Evolutionary conservation across 2,888 invertebrate genomes (phyloP), one percentile per base, ranked within the genome.

Genomic region (Catocala fraxini): DNA sequence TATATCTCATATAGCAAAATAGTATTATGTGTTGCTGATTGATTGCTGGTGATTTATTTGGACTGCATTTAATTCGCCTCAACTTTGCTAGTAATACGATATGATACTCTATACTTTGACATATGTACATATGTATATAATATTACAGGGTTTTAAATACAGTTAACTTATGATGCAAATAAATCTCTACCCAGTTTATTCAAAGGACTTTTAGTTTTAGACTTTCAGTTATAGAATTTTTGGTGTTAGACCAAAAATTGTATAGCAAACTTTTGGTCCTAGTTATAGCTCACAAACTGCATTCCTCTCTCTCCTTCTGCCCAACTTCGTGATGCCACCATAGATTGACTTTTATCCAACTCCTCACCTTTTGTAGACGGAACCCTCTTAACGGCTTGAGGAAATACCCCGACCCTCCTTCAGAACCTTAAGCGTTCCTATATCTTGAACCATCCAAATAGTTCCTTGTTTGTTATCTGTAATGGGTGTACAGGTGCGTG

Each of bases 401-500:
- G n/a, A 70, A 65, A 70, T 67, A 76, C 61, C 58, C 10, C 54
- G 25, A 73, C 74, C 77, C 47, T 49, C 34, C 43, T 48, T 62
- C 39, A 46, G 11, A 42, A 62, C 57, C 49, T 56, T 61, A 61
- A 76, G 57, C 63, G 60, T 49, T 56, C 56, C 54, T 68, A 59
- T 68, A 75, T 63, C 53, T 65, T 53, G 35, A 47, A 73, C 39
- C 55, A 70, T 73, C 63, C 73, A 54, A 60, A 67, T 77, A 74
- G 77, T 70, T 60, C 52, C 48, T 59, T 64, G 59, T 74, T 73
- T 68, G 65, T 64, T 75, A 75, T 75, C 71, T 60, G 52, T 56
- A 51, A 68, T 71, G 68, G 51, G 73, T 72, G 67, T 72, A 59
- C 80, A 79, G 85, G 81, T 82, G 84, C 71, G 75, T 73, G 70